Evolutionary conservation across 2,113 vertebrate genomes (phyloP).

Genomic region (Microcebus lehilahytsara): DNA sequence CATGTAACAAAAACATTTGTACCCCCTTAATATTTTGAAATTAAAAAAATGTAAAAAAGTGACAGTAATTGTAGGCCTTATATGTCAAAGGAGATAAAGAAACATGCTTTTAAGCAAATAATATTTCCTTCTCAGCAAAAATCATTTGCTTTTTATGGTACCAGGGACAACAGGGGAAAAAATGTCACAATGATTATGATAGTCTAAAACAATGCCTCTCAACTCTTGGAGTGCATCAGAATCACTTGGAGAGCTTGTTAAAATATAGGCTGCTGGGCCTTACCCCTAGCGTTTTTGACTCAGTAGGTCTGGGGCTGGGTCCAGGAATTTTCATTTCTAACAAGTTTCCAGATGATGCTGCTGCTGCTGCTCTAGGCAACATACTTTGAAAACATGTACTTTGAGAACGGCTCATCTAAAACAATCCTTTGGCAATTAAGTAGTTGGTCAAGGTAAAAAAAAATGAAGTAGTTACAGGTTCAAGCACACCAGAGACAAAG

Average conservation of each 20-base stretch:
- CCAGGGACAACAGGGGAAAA: not conserved
- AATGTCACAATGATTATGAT: not conserved
- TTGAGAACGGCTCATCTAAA: conserved; percentile 2
- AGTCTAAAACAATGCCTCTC: not conserved
- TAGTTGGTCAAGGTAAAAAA: not conserved
- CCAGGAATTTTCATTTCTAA: not conserved
- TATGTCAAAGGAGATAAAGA: conserved; percentile 28
- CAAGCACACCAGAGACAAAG: not conserved
- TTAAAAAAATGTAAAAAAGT: not conserved
- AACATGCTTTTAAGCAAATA: not conserved
- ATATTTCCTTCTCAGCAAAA: conserved; percentile 24
- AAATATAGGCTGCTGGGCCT: not conserved
- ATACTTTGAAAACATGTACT: not conserved
- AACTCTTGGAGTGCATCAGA: not conserved
- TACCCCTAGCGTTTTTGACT: not conserved
- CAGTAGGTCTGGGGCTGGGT: not conserved
- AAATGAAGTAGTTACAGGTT: not conserved
- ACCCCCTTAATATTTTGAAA: no score
- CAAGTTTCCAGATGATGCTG: not conserved
- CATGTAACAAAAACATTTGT: no score
- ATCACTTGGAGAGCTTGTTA: not conserved
- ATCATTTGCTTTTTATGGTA: not conserved
- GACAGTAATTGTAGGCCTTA: not conserved
- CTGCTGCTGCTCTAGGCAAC: not conserved
- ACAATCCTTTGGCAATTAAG: conserved; percentile 37